These are phyloP conservation scores for Mus spretus DNA, from an alignment of 2,797 vertebrate species.

Conservation along the genomic window DNA sequence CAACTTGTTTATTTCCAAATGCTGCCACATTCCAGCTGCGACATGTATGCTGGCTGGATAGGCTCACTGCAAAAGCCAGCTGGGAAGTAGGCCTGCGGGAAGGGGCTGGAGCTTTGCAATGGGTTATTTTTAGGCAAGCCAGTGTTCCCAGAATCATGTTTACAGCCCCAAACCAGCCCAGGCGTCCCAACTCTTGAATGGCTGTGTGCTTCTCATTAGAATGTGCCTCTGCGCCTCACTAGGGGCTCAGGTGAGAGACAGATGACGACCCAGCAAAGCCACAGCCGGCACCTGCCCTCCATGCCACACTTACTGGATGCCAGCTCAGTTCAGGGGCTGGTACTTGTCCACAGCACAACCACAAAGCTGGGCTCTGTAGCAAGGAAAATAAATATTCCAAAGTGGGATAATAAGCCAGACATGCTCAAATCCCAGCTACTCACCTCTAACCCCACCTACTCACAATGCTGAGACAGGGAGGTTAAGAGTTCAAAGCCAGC, in stretches of 20 bases:
- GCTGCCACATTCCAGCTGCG: constrained; percentile 56
- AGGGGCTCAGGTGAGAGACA: not conserved
- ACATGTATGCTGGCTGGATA: constrained; percentile 5
- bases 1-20: constrained; percentile 79
- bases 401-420: not conserved
- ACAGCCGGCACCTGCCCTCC: not conserved
- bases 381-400: not conserved
- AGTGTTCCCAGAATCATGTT: not conserved
- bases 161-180: constrained; percentile 7
- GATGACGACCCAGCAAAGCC: rapidly evolving
- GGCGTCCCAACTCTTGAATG: not conserved
- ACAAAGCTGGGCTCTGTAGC: not conserved
- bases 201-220: not conserved
- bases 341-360: rapidly evolving
- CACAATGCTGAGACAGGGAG: not conserved
- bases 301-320: not conserved
- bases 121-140: constrained; percentile 59
- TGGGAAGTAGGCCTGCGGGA: not conserved
- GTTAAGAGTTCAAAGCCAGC: not conserved
- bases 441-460: not conserved
- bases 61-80: not conserved
- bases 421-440: not conserved
- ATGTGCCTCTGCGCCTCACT: not conserved
- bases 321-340: not conserved
- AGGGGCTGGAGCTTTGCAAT: not conserved